A percentile compares a stretch with the other conserved stretches of the same genome.
phyloP scores from a whole-genome alignment of 2,797 vertebrate species.

The Potorous gilbertii region DNA sequence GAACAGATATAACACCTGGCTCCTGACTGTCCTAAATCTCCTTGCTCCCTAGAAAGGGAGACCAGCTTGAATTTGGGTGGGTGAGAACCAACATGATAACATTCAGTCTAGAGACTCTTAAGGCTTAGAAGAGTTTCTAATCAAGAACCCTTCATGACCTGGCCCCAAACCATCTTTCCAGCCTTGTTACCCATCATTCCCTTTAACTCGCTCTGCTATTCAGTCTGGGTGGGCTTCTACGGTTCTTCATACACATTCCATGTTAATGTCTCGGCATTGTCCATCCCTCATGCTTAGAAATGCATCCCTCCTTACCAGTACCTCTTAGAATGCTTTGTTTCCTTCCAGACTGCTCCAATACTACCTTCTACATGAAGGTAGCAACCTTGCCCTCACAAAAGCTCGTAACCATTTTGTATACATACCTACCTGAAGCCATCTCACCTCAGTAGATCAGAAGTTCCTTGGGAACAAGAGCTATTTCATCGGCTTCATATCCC shows the following conservation, averaged over 20 bases:
- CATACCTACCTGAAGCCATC: not conserved
- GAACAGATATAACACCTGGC: not conserved
- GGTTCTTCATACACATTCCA: not conserved
- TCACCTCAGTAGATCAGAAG: not conserved
- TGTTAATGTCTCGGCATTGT: not conserved
- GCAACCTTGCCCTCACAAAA: not conserved
- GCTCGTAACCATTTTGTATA: not conserved
- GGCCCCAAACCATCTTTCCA: not conserved
- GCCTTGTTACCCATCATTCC: not conserved
- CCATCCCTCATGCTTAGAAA: not conserved
- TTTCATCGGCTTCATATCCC: not conserved
- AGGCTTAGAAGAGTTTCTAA: rapidly evolving
- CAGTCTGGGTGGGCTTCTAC: not conserved
- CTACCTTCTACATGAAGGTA: not conserved
- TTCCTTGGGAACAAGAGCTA: not conserved
- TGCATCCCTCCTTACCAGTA: not conserved
- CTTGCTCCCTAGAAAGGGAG: not conserved
- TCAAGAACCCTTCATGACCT: not conserved
- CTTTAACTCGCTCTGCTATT: not conserved
- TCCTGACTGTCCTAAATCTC: not conserved
- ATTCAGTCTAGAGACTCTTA: not conserved
- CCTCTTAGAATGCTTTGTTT: not conserved
- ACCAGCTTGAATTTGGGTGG: not conserved
- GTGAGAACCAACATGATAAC: not conserved
- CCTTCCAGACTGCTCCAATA: not conserved